These are phyloP conservation scores for Xylophagus ater DNA, from an alignment of 2,888 invertebrate genomes.

Conservation along the genomic window DNA sequence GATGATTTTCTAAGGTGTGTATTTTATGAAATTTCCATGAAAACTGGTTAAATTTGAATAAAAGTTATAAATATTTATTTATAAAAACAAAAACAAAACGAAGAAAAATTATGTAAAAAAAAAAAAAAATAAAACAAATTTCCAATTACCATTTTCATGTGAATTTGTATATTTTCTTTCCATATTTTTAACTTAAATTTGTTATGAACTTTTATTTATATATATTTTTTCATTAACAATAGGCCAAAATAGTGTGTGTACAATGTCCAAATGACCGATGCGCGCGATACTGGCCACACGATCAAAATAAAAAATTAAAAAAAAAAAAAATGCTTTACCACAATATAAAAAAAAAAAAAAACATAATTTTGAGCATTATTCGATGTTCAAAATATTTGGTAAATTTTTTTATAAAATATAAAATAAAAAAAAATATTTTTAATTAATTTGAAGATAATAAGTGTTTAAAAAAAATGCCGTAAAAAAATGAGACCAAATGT, in stretches of 20 bases:
- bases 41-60: background rate
- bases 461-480: too few relatives aligned
- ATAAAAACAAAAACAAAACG: background rate
- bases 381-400: too few relatives aligned
- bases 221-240: conserved; percentile 40
- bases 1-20: conserved; percentile 45
- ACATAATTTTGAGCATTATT: too few relatives aligned
- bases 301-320: conserved; percentile 27
- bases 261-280: conserved; percentile 41
- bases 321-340: conserved; percentile 19
- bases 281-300: conserved; percentile 42
- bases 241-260: conserved; percentile 39
- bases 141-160: conserved; percentile 6
- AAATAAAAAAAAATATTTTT: too few relatives aligned
- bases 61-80: background rate
- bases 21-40: conserved; percentile 12
- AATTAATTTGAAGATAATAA: too few relatives aligned
- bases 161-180: conserved; percentile 4
- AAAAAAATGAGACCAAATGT: too few relatives aligned
- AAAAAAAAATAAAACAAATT: conserved; percentile 1
- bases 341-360: conserved; percentile 12
- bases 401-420: too few relatives aligned
- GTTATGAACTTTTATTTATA: conserved; percentile 28
- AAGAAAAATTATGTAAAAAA: conserved; percentile 1
- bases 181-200: background rate